Conservation (phyloP, 2,113 vertebrate species). For the Leptobrachium ailaonicum region DNA sequence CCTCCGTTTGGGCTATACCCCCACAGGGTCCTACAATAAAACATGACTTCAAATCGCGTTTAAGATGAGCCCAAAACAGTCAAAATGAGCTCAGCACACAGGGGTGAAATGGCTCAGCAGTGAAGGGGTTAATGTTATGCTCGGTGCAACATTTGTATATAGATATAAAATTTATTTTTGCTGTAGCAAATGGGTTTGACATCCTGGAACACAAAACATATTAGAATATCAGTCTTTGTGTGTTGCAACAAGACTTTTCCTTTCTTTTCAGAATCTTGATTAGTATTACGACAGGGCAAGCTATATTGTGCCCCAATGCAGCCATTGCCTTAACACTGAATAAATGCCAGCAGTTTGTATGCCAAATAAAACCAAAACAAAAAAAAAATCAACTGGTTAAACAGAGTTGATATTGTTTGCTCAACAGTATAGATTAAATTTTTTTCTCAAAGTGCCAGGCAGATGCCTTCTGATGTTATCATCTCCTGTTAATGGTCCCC, state of each 20-base stretch:
- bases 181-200: no score
- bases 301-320: conserved; percentile 5
- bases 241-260: background rate
- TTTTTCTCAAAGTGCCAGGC: conserved; percentile 14
- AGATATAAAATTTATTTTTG: no score
- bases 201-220: no score
- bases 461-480: conserved; percentile 40
- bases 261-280: background rate
- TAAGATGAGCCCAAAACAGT: no score
- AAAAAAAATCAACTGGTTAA: conserved; percentile 25
- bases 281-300: background rate
- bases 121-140: no score
- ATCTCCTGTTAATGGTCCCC: conserved; percentile 35
- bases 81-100: no score
- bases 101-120: no score
- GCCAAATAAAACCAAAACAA: conserved; percentile 19
- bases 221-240: no score
- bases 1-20: no score
- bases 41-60: no score
- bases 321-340: conserved; percentile 8
- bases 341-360: conserved; percentile 19
- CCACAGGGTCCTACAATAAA: no score
- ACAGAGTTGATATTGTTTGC: conserved; percentile 35
- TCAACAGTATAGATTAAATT: conserved; percentile 29
- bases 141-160: no score